A percentile compares a stretch with the other conserved stretches of the same genome.
Conservation (phyloP, 1,140 invertebrate genomes). For the Rhagoletis zephyria region DNA sequence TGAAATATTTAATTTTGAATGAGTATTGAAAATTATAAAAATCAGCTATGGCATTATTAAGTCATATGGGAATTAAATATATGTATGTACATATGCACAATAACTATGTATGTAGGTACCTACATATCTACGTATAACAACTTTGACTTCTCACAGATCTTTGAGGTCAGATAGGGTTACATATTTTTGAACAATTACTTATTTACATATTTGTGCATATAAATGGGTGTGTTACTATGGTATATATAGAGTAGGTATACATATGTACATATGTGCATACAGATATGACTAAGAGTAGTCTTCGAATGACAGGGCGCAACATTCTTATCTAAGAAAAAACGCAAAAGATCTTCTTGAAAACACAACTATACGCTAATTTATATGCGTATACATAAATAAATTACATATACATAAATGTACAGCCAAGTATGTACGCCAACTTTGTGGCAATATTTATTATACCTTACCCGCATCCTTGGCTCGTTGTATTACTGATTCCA, state of each 20-base stretch:
- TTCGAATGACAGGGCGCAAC: neutral
- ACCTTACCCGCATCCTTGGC: conserved; percentile 89
- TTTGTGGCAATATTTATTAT: neutral
- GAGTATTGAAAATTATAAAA: conserved; percentile 45
- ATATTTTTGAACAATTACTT: conserved; percentile 17
- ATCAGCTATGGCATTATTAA: too few relatives aligned
- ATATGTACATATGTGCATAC: conserved; percentile 19
- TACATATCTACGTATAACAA: too few relatives aligned
- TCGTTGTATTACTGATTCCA: conserved; percentile 92
- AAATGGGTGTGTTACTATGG: conserved; percentile 4
- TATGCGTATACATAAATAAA: neutral
- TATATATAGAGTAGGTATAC: conserved; percentile 29
- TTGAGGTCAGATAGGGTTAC: neutral
- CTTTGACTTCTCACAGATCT: neutral
- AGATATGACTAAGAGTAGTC: neutral
- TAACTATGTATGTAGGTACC: too few relatives aligned
- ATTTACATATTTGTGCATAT: neutral
- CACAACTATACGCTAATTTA: neutral
- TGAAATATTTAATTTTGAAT: conserved; percentile 58
- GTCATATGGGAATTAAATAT: too few relatives aligned
- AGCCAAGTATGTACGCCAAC: neutral
- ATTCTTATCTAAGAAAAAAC: conserved; percentile 8
- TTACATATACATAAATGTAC: neutral
- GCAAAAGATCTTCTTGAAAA: neutral
- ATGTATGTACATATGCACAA: too few relatives aligned